A percentile compares a stretch with the other conserved stretches of the same genome.
Conservation (phyloP, 2,797 vertebrate genomes). For the Bradypus variegatus region DNA sequence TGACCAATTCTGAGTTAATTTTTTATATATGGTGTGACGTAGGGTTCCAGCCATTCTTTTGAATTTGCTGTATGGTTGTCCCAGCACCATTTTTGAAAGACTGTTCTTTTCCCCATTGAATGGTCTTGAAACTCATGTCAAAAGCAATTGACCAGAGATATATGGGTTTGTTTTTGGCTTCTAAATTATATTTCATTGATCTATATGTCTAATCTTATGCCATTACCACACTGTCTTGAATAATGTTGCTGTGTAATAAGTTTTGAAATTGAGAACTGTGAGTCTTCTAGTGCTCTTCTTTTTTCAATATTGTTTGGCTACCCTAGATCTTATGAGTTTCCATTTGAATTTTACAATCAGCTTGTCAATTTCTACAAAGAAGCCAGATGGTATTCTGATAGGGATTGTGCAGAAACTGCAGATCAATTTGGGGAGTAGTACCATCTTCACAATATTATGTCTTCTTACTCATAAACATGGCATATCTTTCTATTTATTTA, state of each 20-base stretch:
- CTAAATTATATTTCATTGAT: background rate
- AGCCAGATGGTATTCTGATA: background rate
- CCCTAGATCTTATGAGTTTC: background rate
- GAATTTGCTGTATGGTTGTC: background rate
- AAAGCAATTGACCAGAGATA: background rate
- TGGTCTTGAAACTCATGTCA: background rate
- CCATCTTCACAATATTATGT: background rate
- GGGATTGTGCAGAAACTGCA: background rate
- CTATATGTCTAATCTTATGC: background rate
- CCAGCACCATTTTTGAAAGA: background rate
- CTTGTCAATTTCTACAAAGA: conserved; percentile 4
- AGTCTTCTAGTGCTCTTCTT: background rate
- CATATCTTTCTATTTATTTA: background rate
- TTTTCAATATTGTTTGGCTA: background rate
- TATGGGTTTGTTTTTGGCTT: background rate
- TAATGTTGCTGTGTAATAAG: background rate
- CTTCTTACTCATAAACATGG: background rate
- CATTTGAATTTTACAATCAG: background rate
- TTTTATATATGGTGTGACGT: background rate
- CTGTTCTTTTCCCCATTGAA: background rate
- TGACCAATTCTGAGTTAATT: background rate
- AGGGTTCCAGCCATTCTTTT: background rate
- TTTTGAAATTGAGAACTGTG: conserved; percentile 24
- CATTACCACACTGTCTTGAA: background rate
- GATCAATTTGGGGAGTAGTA: background rate